Conservation (phyloP, 2,888 invertebrate genomes). For the Noctua fimbriata region DNA sequence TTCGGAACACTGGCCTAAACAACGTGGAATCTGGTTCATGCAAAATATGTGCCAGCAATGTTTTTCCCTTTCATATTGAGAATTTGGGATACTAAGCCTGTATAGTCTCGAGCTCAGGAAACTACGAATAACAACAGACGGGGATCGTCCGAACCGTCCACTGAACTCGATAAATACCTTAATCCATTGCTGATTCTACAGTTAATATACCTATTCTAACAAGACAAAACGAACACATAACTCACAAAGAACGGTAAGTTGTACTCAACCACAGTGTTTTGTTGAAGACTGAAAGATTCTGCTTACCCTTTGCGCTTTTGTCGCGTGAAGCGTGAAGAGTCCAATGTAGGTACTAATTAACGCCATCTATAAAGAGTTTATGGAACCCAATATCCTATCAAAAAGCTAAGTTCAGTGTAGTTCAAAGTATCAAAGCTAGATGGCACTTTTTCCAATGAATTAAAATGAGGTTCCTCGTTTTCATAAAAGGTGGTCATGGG, state of each 20-base stretch:
- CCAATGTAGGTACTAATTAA: background rate
- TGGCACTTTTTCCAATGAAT: background rate
- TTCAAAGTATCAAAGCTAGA: slow-evolving; percentile 7
- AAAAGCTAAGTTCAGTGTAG: background rate
- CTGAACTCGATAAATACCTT: background rate
- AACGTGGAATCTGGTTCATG: background rate
- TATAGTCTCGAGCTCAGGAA: background rate
- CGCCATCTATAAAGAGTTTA: slow-evolving; percentile 25
- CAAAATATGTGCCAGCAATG: background rate
- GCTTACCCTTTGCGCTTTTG: background rate
- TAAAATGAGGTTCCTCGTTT: background rate
- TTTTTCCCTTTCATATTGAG: background rate
- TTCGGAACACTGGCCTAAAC: background rate
- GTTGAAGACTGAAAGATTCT: background rate
- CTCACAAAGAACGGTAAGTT: background rate
- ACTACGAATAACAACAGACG: background rate
- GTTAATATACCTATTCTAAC: background rate
- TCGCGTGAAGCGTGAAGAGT: background rate
- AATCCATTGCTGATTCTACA: background rate
- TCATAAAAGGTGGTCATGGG: background rate
- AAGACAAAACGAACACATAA: slow-evolving; percentile 5
- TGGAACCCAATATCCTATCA: background rate
- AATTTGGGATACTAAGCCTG: background rate
- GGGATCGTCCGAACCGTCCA: background rate
- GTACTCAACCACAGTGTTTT: background rate